phyloP scores from a whole-genome alignment of 2,888 invertebrate species.

The Nephrotoma flavescens region DNA sequence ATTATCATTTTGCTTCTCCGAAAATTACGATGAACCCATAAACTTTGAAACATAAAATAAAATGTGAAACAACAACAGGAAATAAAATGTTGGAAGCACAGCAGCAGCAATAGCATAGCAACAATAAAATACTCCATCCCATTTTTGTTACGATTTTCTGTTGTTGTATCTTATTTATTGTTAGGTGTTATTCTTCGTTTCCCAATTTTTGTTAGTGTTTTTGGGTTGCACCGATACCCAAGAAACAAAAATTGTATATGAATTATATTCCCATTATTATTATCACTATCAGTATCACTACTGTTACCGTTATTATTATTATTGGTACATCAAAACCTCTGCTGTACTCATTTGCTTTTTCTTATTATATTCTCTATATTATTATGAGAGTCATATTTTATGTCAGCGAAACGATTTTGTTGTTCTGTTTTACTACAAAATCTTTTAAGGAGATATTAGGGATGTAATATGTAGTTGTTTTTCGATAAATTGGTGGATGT shows the following conservation, averaged over 20 bases:
- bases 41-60: background rate
- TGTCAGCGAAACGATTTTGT: background rate
- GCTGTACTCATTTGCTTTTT: background rate
- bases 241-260: background rate
- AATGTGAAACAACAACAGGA: background rate
- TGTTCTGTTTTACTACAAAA: background rate
- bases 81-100: background rate
- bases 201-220: background rate
- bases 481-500: background rate
- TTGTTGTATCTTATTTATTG: background rate
- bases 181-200: background rate
- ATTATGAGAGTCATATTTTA: background rate
- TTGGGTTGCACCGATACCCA: background rate
- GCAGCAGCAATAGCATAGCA: background rate
- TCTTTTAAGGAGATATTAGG: background rate
- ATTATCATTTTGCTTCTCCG: background rate
- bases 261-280: background rate
- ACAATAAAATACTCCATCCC: background rate
- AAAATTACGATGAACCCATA: background rate
- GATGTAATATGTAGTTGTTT: background rate
- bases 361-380: background rate
- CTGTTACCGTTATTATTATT: background rate
- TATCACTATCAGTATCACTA: background rate
- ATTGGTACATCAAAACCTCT: background rate
- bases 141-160: background rate